Evolutionary conservation across 2,888 invertebrate species (phyloP).

Genomic region (Osmoderma eremita): DNA sequence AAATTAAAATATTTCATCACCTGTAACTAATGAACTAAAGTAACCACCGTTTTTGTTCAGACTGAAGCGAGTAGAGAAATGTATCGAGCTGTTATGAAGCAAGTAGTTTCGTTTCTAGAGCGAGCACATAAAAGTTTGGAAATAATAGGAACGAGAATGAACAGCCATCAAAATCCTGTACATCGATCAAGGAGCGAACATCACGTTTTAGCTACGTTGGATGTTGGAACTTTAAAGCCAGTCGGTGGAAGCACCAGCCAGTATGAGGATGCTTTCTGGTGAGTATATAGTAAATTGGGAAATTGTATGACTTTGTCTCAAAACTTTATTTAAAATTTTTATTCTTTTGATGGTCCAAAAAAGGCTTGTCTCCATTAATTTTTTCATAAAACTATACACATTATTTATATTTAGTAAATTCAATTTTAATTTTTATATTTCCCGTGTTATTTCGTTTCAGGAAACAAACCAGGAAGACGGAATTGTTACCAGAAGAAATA

Average conservation of each 20-base stretch:
- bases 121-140: constrained; percentile 75
- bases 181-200: constrained; percentile 67
- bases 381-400: too few relatives aligned
- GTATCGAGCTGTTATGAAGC: constrained; percentile 78
- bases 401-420: too few relatives aligned
- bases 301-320: neutral
- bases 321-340: too few relatives aligned
- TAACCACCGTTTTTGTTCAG: constrained; percentile 60
- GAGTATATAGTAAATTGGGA: constrained; percentile 1
- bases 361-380: too few relatives aligned
- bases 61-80: constrained; percentile 77
- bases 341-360: too few relatives aligned
- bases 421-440: too few relatives aligned
- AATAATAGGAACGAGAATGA: constrained; percentile 61
- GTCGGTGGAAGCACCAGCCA: neutral
- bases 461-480: constrained; percentile 61
- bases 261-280: constrained; percentile 39
- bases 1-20: neutral
- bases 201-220: constrained; percentile 59
- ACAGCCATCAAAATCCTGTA: constrained; percentile 58
- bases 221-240: constrained; percentile 44
- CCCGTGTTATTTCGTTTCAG: constrained; percentile 52
- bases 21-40: neutral
- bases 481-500: constrained; percentile 64
- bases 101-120: constrained; percentile 75